A percentile compares a stretch with the other conserved stretches of the same genome.
Evolutionary conservation across 1,140 invertebrate genomes (phyloP).

Genomic region (Eueides isabella): DNA sequence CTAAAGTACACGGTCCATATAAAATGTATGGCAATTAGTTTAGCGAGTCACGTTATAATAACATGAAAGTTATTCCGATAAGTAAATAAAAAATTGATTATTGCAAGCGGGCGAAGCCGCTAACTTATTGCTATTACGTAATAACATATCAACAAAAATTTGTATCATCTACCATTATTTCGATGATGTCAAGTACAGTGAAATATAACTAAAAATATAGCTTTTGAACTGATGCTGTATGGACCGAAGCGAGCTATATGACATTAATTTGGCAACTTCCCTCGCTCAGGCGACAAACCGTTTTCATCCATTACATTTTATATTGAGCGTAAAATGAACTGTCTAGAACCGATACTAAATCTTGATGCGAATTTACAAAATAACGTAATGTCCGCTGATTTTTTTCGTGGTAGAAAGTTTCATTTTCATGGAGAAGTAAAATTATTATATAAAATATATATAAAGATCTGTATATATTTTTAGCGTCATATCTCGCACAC

Average conservation of each 20-base stretch:
- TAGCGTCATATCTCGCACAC: too few species aligned
- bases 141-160: background rate
- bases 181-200: background rate
- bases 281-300: constrained; percentile 17
- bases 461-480: too few species aligned
- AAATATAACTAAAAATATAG: background rate
- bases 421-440: background rate
- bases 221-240: background rate
- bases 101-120: too few species aligned
- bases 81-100: too few species aligned
- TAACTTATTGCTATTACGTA: too few species aligned
- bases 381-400: background rate
- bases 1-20: too few species aligned
- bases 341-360: constrained; percentile 2
- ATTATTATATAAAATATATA: too few species aligned
- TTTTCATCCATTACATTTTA: constrained; percentile 27
- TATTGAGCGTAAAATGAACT: constrained; percentile 26
- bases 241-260: constrained; percentile 3
- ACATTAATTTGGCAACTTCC: constrained; percentile 19
- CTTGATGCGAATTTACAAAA: background rate
- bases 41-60: too few species aligned
- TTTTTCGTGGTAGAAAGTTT: background rate
- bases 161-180: background rate
- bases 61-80: too few species aligned
- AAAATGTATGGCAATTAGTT: too few species aligned